Conservation (phyloP, 2,113 vertebrate species). For the Chionodraco myersi region DNA sequence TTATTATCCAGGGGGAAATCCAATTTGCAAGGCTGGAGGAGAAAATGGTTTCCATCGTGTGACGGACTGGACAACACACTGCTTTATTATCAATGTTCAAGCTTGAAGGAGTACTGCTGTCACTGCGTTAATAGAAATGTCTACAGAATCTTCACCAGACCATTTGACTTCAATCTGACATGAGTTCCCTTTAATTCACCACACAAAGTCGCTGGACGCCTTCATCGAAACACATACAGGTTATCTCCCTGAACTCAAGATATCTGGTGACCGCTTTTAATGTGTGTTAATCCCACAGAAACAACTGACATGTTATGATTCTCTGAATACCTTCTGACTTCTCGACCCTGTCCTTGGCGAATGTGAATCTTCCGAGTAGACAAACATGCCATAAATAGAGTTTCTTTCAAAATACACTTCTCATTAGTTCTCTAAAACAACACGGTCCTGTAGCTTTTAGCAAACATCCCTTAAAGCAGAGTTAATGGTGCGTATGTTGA, state of each 20-base stretch:
- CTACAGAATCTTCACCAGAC: neutral
- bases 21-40: slow-evolving; percentile 41
- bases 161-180: neutral
- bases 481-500: neutral
- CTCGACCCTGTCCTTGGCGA: no score
- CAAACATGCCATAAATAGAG: neutral
- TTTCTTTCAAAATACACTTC: neutral
- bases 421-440: neutral
- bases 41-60: slow-evolving; percentile 38
- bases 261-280: neutral
- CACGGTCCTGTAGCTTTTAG: neutral
- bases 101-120: neutral
- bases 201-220: neutral
- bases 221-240: neutral
- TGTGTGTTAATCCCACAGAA: neutral
- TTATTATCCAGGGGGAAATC: slow-evolving; percentile 54
- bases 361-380: neutral
- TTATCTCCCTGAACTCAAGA: neutral
- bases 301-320: no score
- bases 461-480: neutral
- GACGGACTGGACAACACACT: neutral
- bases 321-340: neutral
- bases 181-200: neutral
- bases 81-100: slow-evolving; percentile 4
- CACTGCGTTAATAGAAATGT: neutral